Base-by-base conservation (phyloP, 2,888 invertebrate genomes). In the Doris montereyensis region DNA sequence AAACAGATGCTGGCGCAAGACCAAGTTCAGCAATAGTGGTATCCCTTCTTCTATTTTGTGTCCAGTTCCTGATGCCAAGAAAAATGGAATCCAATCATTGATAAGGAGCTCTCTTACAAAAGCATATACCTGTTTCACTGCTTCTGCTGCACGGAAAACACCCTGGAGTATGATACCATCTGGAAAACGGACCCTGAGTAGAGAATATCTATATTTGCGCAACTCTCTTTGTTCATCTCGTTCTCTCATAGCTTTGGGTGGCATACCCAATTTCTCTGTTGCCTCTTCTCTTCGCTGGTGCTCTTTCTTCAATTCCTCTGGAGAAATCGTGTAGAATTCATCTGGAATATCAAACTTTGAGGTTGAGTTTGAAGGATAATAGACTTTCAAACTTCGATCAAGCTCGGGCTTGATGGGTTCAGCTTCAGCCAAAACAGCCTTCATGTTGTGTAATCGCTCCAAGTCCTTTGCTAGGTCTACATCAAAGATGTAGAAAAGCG, bases 231-330 rank as follows among this genome's bases (percentile, higher is more conserved):
- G 91, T 88, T 96, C 96, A 82, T 98, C 97, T 83, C 95, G 95
- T 88, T 98, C 97, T 28, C 97, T 92, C 97, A 98, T 98, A 1
- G 97, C 97, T 91, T 97, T 97, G 0, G 98, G 98, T 86, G 97
- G 93, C 93, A 96, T 95, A 89, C 96, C 94, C 88, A 95, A 94
- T 87, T 93, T 95, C 89, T 97, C 97, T 57, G 95, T 93, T 1
- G 94, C 94, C 90, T 97, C 96, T 21, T 93, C 89, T 73, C 87
- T 83, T 13, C 87, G 77, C 81, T 89, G 88, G 82, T 90, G 90
- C 74, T 97, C 97, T 82, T 93, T 93, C 89, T 96, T 96, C 13
- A 98, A 88, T 89, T 98, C 98, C 81, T 96, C 96, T 0, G 95
- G 93, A 0, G 95, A 93, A 24, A 97, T 92, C 1, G 94, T 94